Evolutionary conservation across 2,888 invertebrate genomes (phyloP).

Genomic region (Buathra laborator): DNA sequence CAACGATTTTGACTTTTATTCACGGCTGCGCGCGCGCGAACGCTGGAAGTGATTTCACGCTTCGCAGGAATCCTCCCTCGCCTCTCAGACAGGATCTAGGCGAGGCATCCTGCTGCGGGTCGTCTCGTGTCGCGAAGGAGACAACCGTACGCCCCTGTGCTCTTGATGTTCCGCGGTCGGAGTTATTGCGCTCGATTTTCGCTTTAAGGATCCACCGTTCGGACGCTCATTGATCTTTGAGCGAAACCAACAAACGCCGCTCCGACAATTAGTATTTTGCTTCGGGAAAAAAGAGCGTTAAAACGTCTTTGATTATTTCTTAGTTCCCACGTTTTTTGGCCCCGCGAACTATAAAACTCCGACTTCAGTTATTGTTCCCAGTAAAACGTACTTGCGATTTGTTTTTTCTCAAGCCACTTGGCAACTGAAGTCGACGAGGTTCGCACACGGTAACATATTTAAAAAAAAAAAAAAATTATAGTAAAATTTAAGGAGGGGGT

Average conservation of each 20-base stretch:
- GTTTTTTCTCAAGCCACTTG: not conserved
- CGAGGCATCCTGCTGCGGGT: constrained; percentile 81
- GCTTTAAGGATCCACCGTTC: not conserved
- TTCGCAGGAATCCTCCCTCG: constrained; percentile 77
- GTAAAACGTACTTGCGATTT: not conserved
- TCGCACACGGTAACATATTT: too few species aligned
- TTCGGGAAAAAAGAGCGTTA: too few species aligned
- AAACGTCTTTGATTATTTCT: not conserved
- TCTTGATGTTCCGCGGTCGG: too few species aligned
- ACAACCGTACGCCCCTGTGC: too few species aligned
- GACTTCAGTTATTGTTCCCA: not conserved
- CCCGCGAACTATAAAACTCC: not conserved
- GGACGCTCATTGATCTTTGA: not conserved
- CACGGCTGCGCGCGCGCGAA: constrained; percentile 58
- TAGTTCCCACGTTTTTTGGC: not conserved
- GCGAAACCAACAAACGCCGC: too few species aligned
- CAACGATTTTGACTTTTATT: constrained; percentile 76
- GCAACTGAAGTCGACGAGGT: not conserved
- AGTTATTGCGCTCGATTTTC: not conserved
- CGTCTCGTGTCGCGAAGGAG: constrained; percentile 25
- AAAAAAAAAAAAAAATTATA: too few species aligned
- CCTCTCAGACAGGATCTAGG: constrained; percentile 83
- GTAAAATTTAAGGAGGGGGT: too few species aligned
- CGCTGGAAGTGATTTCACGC: constrained; percentile 84
- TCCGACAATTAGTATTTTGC: too few species aligned